A percentile compares a stretch with the other conserved stretches of the same genome.
These are phyloP conservation scores for Sorex fumeus DNA, from an alignment of 2,113 vertebrate species.

Conservation along the genomic window DNA sequence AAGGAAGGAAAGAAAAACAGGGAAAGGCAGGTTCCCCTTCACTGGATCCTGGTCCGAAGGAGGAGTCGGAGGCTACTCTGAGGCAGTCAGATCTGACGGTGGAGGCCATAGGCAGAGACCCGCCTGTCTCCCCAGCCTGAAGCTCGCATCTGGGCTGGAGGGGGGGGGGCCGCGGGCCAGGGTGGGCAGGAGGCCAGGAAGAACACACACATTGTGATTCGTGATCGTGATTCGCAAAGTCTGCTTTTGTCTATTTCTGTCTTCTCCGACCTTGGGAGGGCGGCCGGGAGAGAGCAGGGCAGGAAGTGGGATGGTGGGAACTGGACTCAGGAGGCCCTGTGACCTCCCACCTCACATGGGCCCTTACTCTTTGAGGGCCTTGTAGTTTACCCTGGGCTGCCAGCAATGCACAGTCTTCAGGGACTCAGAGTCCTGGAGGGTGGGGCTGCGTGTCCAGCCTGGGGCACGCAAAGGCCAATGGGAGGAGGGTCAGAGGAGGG, in stretches of 20 bases:
- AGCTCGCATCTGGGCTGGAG: conserved; percentile 31
- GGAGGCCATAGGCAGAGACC: not conserved
- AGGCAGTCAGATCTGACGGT: too few species aligned
- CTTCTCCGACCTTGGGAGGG: conserved; percentile 35
- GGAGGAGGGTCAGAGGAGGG: not conserved
- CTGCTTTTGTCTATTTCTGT: conserved; percentile 31
- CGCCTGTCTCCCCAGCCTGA: not conserved
- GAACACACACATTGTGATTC: too few species aligned
- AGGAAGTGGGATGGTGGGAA: not conserved
- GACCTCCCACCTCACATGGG: rapidly evolving
- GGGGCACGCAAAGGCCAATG: not conserved
- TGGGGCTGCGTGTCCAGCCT: not conserved
- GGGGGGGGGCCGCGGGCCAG: not conserved
- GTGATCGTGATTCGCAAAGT: conserved; percentile 31
- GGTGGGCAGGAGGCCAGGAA: not conserved
- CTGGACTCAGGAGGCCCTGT: not conserved
- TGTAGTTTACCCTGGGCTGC: not conserved
- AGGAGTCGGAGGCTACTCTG: not conserved
- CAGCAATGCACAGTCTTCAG: not conserved
- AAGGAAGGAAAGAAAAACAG: not conserved
- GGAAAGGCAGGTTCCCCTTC: not conserved
- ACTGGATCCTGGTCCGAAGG: not conserved
- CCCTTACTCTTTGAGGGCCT: not conserved
- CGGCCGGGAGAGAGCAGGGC: not conserved
- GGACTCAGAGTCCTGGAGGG: not conserved